phyloP scores from a whole-genome alignment of 2,888 invertebrate genomes.

The Xestia sexstrigata region DNA sequence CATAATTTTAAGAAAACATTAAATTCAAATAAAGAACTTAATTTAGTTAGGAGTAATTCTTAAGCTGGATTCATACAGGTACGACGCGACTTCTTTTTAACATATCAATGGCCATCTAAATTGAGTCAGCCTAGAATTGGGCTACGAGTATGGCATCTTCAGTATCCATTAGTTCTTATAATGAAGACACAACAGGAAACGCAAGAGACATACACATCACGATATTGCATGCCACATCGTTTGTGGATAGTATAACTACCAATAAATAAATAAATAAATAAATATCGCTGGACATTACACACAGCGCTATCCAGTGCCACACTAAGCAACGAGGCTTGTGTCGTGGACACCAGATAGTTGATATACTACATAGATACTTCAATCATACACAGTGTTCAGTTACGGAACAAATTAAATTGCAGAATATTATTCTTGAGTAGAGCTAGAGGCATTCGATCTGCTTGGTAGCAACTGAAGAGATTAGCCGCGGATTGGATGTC shows the following conservation, averaged over 20 bases:
- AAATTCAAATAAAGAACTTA: conserved; percentile 13
- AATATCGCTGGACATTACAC: too few relatives aligned
- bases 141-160: too few relatives aligned
- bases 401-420: neutral
- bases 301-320: too few relatives aligned
- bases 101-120: neutral
- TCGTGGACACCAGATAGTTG: too few relatives aligned
- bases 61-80: neutral
- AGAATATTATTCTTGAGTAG: too few relatives aligned
- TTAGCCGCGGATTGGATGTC: neutral
- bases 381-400: neutral
- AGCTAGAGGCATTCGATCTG: neutral
- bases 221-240: too few relatives aligned
- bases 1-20: conserved; percentile 32
- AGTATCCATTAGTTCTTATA: neutral
- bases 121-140: neutral
- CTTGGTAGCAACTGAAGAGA: neutral
- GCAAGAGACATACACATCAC: too few relatives aligned
- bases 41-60: neutral
- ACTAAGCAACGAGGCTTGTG: too few relatives aligned
- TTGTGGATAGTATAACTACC: too few relatives aligned
- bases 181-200: neutral
- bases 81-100: neutral
- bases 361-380: too few relatives aligned
- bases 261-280: too few relatives aligned